phyloP scores from a whole-genome alignment of 2,888 invertebrate species.

The Morpho deidamia region DNA sequence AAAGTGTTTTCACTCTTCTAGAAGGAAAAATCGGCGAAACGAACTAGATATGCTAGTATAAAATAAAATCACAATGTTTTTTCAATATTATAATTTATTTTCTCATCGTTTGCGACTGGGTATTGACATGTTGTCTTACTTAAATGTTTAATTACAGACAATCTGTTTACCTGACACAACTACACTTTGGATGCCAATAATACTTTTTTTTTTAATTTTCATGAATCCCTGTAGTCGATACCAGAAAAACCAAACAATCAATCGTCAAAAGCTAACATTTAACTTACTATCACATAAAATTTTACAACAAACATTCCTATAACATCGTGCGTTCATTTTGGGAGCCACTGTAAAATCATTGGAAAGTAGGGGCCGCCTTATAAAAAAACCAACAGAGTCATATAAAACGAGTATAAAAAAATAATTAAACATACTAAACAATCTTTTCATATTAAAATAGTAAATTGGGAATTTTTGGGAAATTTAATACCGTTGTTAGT shows the following conservation, averaged over 20 bases:
- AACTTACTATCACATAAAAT: constrained; percentile 62
- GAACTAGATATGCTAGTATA: background rate
- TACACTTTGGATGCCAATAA: background rate
- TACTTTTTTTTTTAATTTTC: background rate
- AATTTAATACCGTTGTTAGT: too few relatives aligned
- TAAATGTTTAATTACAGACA: constrained; percentile 37
- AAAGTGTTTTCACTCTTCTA: too few relatives aligned
- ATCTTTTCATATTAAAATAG: background rate
- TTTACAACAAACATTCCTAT: constrained; percentile 48
- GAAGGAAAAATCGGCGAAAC: too few relatives aligned
- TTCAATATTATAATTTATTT: constrained; percentile 58
- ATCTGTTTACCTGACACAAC: constrained; percentile 43
- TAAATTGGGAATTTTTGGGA: background rate
- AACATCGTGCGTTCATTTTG: constrained; percentile 34
- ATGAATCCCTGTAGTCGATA: background rate
- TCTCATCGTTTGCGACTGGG: constrained; percentile 58
- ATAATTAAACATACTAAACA: constrained; percentile 36
- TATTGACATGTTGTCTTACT: constrained; percentile 57
- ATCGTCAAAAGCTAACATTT: constrained; percentile 40
- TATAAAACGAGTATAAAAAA: constrained; percentile 29
- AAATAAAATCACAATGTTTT: constrained; percentile 25
- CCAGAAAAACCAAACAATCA: constrained; percentile 41
- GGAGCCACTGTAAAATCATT: constrained; percentile 44
- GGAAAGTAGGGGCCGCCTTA: constrained; percentile 34
- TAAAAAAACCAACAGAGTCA: constrained; percentile 25